Evolutionary conservation across 2,113 vertebrate species (phyloP), one percentile per base, ranked within the genome.

Genomic region (Syngnathus scovelli): DNA sequence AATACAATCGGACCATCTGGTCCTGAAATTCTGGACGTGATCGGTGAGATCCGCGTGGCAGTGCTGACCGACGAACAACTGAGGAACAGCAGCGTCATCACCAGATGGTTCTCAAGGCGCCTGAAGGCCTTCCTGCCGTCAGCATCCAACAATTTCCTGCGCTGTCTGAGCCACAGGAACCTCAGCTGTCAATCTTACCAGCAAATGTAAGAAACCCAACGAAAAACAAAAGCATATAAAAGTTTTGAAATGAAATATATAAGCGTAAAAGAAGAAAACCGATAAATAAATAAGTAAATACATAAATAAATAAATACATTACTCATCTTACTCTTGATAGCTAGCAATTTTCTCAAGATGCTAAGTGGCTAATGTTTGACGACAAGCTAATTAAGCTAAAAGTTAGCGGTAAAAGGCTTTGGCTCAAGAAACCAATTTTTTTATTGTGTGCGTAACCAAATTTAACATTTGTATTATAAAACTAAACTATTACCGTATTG

Each of bases 111-210:
- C 65, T 75, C 61, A 1, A 9, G 10, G 0, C 78, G 83, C 3
- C 77, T 91, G 44, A 67, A 73, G 5, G 5, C 1, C 2, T 85
- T 92, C 65, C 71, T 91, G 60, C 73, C 88, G 0, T 76, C 10
- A 1, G 79, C 76, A 0, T 91, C 90, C 0, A 43, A 23, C 8
- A 39, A 39, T 7, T 89, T 92, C 11, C 82, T 90, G 61, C 54
- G 16, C 49, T 91, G 90, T 68, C 58, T 90, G 58, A 82, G 66
- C 75, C 46, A 13, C 66, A 87, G 56, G 52, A 88, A 90, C 72
- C 65, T 92, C 71, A 90, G 79, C 85, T 91, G 90, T 69, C 68
- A 70, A 18, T 74, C 89, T 0, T 92, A 86, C 78, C 90, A 89
- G 58, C 66, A 78, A 7, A 81, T 90, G 90, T 92, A 75, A 38